phyloP scores from a whole-genome alignment of 2,113 vertebrate species.

The Meleagris gallopavo region DNA sequence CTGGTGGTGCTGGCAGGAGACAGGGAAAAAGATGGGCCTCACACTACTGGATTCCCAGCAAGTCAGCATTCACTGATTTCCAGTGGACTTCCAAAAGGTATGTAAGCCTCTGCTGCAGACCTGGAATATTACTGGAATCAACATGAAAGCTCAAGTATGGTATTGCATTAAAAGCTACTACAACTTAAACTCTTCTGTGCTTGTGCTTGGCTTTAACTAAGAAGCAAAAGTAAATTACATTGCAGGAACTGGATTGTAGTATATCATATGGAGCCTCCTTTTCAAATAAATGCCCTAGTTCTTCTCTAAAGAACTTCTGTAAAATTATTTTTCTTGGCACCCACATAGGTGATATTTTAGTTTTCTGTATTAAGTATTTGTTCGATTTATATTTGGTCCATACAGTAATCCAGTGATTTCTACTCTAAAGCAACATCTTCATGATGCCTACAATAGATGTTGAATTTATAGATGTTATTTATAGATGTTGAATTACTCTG shows the following conservation, averaged over 20 bases:
- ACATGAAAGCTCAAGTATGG: background rate
- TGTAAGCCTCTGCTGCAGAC: fast-evolving
- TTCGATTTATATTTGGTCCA: background rate
- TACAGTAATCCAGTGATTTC: background rate
- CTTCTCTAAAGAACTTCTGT: background rate
- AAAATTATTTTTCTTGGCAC: background rate
- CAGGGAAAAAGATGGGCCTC: background rate
- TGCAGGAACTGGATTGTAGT: background rate
- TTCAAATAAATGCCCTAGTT: background rate
- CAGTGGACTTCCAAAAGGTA: background rate
- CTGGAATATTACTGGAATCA: fast-evolving
- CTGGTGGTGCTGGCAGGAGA: background rate
- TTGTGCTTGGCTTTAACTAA: background rate
- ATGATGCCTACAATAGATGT: too few relatives aligned
- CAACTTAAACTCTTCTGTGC: background rate
- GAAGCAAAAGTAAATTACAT: fast-evolving
- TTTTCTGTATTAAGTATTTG: background rate
- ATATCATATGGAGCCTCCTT: background rate
- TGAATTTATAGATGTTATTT: too few relatives aligned
- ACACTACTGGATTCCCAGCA: background rate
- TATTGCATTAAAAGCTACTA: background rate
- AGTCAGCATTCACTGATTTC: too few relatives aligned
- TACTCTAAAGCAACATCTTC: background rate
- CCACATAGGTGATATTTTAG: background rate
- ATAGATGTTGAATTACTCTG: background rate